phyloP scores from a whole-genome alignment of 2,888 invertebrate species.

The Rotaria socialis region DNA sequence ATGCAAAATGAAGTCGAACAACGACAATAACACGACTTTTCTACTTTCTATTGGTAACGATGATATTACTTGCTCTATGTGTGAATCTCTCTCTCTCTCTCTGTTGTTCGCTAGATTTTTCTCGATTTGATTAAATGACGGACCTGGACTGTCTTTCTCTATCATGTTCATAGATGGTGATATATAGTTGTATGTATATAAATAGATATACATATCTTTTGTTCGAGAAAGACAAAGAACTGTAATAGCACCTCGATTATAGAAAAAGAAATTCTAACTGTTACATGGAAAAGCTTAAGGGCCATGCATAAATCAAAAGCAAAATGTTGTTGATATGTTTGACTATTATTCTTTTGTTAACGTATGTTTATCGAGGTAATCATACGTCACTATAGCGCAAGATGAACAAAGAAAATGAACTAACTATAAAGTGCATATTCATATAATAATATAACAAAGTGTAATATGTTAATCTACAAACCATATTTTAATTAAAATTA shows the following conservation, averaged over 20 bases:
- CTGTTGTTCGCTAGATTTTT: not conserved
- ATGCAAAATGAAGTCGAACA: not conserved
- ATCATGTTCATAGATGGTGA: not conserved
- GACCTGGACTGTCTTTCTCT: not conserved
- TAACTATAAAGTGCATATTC: not conserved
- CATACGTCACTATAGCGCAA: not conserved
- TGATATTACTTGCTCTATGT: not conserved
- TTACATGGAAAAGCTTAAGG: not conserved
- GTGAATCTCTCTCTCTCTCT: not conserved
- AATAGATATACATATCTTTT: too few relatives aligned
- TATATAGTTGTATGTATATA: not conserved
- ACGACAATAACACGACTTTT: not conserved
- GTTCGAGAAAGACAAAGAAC: not conserved
- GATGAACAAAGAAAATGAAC: not conserved
- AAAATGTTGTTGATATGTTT: not conserved
- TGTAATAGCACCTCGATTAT: not conserved
- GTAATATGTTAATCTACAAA: not conserved
- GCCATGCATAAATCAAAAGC: not conserved
- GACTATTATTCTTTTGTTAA: not conserved
- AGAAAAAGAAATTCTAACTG: not conserved
- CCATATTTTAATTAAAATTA: not conserved
- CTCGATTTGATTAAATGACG: not conserved
- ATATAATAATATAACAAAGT: not conserved
- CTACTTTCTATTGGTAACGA: not conserved
- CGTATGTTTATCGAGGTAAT: not conserved